Evolutionary conservation across 2,888 invertebrate species (phyloP).

Genomic region (Drosophila mercatorum): DNA sequence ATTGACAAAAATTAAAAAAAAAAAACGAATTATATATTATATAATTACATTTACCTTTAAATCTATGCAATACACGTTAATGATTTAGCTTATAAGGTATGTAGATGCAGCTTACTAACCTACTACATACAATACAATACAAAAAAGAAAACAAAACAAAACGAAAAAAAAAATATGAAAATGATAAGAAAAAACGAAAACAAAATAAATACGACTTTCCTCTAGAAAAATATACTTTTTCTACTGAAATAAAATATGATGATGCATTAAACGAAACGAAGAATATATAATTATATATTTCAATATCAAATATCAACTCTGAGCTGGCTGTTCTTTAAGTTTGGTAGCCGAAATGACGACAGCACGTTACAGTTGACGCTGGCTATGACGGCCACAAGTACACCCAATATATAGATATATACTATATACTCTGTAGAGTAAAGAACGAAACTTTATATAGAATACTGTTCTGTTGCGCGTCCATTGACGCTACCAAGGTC

Average conservation of each 20-base stretch:
- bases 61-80: constrained; percentile 40
- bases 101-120: constrained; percentile 61
- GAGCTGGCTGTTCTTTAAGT: constrained; percentile 79
- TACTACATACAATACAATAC: constrained; percentile 28
- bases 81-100: constrained; percentile 72
- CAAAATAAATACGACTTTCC: constrained; percentile 61
- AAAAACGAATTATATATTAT: no score
- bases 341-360: constrained; percentile 72
- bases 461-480: constrained; percentile 46
- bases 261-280: constrained; percentile 49
- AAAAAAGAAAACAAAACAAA: constrained; percentile 25
- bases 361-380: constrained; percentile 8
- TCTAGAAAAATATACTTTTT: constrained; percentile 73
- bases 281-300: constrained; percentile 35
- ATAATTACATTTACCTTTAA: constrained; percentile 27
- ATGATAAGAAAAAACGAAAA: constrained; percentile 14
- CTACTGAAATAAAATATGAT: constrained; percentile 77
- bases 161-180: constrained; percentile 29
- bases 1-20: neutral
- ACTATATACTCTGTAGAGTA: constrained; percentile 1
- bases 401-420: neutral
- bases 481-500: constrained; percentile 73
- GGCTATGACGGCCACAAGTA: constrained; percentile 4
- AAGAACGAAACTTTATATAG: neutral
- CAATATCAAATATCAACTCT: constrained; percentile 47